Percentiles rank a stretch among this genome's conserved stretches.
These are phyloP conservation scores for Corythucha ciliata DNA, from an alignment of 2,888 invertebrate genomes.

Conservation along the genomic window DNA sequence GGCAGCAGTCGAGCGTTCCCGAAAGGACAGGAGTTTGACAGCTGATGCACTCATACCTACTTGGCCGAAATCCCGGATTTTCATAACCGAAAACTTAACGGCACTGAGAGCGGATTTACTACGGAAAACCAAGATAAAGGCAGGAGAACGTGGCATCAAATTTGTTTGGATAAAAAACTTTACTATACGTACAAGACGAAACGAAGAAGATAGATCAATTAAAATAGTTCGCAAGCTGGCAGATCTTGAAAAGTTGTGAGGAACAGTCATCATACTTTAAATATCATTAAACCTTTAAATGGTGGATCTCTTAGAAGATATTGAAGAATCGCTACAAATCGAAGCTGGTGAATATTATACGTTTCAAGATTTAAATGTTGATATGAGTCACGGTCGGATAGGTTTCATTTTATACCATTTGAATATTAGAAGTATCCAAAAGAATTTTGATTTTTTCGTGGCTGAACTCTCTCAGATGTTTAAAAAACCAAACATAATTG, in stretches of 20 bases:
- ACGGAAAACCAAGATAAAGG: background rate
- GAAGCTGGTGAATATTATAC: too few relatives aligned
- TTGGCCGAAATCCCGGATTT: conserved; percentile 1
- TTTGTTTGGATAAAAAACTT: background rate
- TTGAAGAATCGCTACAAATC: too few relatives aligned
- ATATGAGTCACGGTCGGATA: too few relatives aligned
- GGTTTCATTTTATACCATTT: too few relatives aligned
- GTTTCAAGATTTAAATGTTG: too few relatives aligned
- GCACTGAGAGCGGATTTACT: background rate
- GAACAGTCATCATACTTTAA: too few relatives aligned
- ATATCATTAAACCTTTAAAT: too few relatives aligned
- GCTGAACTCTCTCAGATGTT: background rate
- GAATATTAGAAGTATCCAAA: conserved; percentile 2
- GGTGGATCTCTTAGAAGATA: too few relatives aligned
- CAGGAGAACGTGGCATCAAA: background rate
- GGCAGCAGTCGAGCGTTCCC: background rate
- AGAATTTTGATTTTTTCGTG: background rate
- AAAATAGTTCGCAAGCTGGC: too few relatives aligned
- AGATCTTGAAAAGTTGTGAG: too few relatives aligned
- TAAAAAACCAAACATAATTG: background rate
- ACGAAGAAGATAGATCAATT: too few relatives aligned
- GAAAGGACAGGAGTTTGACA: background rate
- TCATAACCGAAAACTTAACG: background rate
- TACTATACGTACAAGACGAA: too few relatives aligned
- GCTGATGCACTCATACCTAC: background rate